A percentile compares a stretch with the other conserved stretches of the same genome.
phyloP scores from a whole-genome alignment of 1,140 invertebrate genomes.

The Trissolcus basalis region DNA sequence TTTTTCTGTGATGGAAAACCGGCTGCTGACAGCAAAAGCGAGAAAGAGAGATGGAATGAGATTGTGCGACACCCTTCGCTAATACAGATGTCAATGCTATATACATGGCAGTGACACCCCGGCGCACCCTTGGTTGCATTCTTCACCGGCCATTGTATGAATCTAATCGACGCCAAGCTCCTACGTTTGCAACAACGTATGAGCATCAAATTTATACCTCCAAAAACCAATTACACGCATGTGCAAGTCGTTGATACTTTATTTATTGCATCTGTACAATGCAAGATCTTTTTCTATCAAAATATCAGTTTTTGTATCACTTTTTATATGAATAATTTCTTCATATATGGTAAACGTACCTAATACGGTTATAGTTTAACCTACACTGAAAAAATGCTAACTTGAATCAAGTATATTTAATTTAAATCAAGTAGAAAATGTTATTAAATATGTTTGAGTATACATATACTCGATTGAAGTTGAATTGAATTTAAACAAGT shows the following conservation, averaged over 20 bases:
- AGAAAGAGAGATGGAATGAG: no score
- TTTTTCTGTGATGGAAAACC: conserved; percentile 31
- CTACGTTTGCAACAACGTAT: conserved; percentile 20
- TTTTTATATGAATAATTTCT: no score
- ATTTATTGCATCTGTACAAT: conserved; percentile 7
- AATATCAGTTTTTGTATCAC: background rate
- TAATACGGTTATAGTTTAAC: no score
- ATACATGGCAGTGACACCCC: conserved; percentile 24
- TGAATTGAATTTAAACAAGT: no score
- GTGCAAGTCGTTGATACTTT: conserved; percentile 6
- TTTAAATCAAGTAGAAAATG: no score
- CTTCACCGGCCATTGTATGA: conserved; percentile 32
- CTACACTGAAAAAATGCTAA: no score
- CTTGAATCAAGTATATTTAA: no score
- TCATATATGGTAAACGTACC: no score
- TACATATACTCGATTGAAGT: no score
- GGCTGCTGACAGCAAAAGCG: conserved; percentile 3
- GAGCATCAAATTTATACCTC: conserved; percentile 42
- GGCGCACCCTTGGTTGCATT: conserved; percentile 37
- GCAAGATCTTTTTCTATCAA: no score
- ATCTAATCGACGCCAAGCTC: conserved; percentile 3
- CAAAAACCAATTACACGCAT: conserved; percentile 43
- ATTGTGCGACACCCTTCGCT: conserved; percentile 22
- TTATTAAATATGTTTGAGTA: no score
- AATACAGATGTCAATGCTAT: conserved; percentile 56